Percentiles rank a stretch among this genome's conserved stretches.
These are phyloP conservation scores for Sciurus carolinensis DNA, from an alignment of 2,797 vertebrate genomes.

Conservation along the genomic window DNA sequence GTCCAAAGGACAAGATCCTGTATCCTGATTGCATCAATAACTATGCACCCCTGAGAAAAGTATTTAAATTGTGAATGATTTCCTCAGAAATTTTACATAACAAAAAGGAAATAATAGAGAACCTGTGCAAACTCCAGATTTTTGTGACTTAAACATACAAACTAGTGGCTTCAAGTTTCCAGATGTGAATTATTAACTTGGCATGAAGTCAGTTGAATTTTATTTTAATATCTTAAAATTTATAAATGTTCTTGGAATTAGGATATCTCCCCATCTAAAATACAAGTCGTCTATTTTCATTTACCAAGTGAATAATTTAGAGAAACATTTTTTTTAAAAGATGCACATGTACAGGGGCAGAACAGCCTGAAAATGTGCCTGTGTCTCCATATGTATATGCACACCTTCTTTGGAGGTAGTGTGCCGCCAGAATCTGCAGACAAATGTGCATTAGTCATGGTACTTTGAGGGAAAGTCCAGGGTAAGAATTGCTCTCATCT, in stretches of 20 bases:
- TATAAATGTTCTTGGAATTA: neutral
- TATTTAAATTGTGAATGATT: conserved; percentile 31
- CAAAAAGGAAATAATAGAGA: conserved; percentile 41
- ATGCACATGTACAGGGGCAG: neutral
- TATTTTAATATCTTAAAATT: neutral
- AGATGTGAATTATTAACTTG: conserved; percentile 55
- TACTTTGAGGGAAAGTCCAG: neutral
- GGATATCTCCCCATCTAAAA: neutral
- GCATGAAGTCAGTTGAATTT: conserved; percentile 31
- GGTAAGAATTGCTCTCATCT: neutral
- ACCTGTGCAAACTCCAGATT: neutral
- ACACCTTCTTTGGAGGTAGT: neutral
- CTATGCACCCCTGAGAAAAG: conserved; percentile 44
- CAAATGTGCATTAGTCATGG: neutral
- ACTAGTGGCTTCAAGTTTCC: neutral
- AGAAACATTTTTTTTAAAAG: neutral
- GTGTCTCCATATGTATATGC: no score
- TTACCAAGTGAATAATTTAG: neutral
- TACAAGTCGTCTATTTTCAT: neutral
- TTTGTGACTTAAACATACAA: neutral
- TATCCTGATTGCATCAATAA: neutral
- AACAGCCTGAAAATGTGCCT: neutral
- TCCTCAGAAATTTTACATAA: conserved; percentile 31
- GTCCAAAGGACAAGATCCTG: neutral
- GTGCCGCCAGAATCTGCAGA: neutral